These are phyloP conservation scores for Ellobium chinense DNA, from an alignment of 2,888 invertebrate species.

Conservation along the genomic window DNA sequence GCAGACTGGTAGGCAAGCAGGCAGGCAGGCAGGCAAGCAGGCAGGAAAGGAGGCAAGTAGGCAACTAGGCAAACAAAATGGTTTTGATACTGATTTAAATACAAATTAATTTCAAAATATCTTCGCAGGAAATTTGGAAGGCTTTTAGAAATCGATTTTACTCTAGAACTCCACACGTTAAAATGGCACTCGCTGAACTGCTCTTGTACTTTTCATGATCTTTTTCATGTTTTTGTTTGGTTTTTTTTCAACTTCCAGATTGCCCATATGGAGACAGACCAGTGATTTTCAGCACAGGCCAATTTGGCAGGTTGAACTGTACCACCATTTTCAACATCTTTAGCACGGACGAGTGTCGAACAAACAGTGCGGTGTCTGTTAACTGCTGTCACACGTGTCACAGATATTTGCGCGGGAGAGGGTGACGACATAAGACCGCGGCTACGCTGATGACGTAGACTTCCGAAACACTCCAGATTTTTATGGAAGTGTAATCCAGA, in stretches of 20 bases:
- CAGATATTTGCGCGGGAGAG: conserved; percentile 49
- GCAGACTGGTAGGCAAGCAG: background rate
- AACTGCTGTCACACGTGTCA: conserved; percentile 69
- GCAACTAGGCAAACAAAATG: background rate
- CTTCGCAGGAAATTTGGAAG: no score
- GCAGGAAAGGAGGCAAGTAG: background rate
- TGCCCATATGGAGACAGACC: conserved; percentile 69
- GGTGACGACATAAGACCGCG: no score
- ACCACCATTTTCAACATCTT: conserved; percentile 59
- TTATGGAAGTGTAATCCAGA: no score
- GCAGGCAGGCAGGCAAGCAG: background rate
- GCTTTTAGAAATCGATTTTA: no score
- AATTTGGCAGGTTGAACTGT: conserved; percentile 60
- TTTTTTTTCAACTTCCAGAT: no score
- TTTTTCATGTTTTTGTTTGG: no score
- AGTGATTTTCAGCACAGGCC: conserved; percentile 60
- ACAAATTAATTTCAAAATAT: background rate
- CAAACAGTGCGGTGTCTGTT: conserved; percentile 54
- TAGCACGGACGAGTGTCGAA: conserved; percentile 57
- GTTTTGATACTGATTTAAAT: background rate
- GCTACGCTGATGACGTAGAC: no score
- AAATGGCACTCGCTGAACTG: no score
- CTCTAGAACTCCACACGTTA: no score
- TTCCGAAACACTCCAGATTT: no score
- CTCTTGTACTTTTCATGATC: no score